Base-by-base conservation (phyloP, 2,797 vertebrate genomes). In the Podarcis siculus region DNA sequence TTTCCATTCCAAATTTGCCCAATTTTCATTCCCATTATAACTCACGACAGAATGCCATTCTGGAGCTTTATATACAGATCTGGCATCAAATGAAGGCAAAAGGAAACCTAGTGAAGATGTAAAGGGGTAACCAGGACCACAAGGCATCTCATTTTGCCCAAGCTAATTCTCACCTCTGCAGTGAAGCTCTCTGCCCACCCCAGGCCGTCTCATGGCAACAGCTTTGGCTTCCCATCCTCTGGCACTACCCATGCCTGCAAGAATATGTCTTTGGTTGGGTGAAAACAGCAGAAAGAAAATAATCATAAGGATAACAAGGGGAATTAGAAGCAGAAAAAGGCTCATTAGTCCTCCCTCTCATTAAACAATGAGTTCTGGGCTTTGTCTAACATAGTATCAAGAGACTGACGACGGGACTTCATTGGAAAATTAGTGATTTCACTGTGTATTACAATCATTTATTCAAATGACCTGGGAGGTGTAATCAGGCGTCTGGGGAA, bases 381-480 rank as follows among this genome's bases (percentile, higher is more conserved):
- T 89, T 86, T 89, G 80, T 67, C 72, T 72, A 86, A 8, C 1
- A 3, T 8, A 2, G 8, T 79, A 69, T 71, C 89, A 79, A 85
- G 71, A 86, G 32, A 86, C 12, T 0, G 1, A 55, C 55, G 86
- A 32, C 67, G 3, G 13, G 35, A 35, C 69, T 89, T 91, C 83
- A 0, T 81, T 66, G 82, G 39, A n/a, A 61, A 32, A 79, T 30
- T 72, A 81, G 88, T 66, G 23, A 76, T 81, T 85, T 89, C 78
- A 81, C 58, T 67, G 10, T 81, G 69, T 42, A 27, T 81, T 75
- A 10, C 23, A 79, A 66, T 81, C 69, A 85, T 85, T 55, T 55
- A 71, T 81, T 27, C 58, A 89, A 85, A 75, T 81, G 39, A 81
- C 58, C 78, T 81, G 58, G 39, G 78, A 69, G 80, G 85, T 88